Percentiles rank a stretch among this genome's conserved stretches.
These are phyloP conservation scores for Distichodus sexfasciatus DNA, from an alignment of 2,797 vertebrate genomes.

Conservation along the genomic window DNA sequence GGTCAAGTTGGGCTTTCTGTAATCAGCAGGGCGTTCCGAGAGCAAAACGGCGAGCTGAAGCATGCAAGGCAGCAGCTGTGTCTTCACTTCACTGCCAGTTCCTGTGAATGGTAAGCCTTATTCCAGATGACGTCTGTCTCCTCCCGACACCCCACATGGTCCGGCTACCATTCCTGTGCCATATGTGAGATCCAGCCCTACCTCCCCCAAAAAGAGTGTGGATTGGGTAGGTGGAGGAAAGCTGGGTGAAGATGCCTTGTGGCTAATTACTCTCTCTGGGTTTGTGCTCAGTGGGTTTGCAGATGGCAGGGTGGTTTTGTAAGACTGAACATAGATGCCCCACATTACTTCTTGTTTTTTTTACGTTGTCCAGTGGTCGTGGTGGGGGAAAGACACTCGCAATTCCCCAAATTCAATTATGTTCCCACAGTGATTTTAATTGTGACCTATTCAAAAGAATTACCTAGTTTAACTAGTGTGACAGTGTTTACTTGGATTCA, in stretches of 20 bases:
- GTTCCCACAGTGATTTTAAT: neutral
- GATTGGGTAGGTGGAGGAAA: constrained; percentile 16
- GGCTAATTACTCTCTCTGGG: constrained; percentile 49
- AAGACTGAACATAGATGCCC: constrained; percentile 41
- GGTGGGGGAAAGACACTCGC: neutral
- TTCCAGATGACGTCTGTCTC: constrained; percentile 20
- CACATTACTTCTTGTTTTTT: constrained; percentile 18
- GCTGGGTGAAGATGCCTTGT: constrained; percentile 13
- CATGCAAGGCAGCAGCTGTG: neutral
- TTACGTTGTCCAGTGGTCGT: neutral
- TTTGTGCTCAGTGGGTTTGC: constrained; percentile 39
- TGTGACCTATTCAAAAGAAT: neutral
- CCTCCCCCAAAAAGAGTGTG: constrained; percentile 20
- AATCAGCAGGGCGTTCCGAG: neutral
- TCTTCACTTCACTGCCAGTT: neutral
- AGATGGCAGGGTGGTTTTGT: constrained; percentile 41
- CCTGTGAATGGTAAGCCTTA: neutral
- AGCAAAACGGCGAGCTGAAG: neutral
- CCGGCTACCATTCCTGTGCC: neutral
- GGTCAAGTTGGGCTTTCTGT: too few relatives aligned
- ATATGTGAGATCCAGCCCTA: constrained; percentile 14
- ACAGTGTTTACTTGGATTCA: too few relatives aligned
- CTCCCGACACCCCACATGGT: neutral
- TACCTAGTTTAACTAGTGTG: too few relatives aligned
- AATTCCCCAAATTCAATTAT: neutral